Base-by-base conservation (phyloP, 2,797 vertebrate genomes). In the Tamandua tetradactyla region DNA sequence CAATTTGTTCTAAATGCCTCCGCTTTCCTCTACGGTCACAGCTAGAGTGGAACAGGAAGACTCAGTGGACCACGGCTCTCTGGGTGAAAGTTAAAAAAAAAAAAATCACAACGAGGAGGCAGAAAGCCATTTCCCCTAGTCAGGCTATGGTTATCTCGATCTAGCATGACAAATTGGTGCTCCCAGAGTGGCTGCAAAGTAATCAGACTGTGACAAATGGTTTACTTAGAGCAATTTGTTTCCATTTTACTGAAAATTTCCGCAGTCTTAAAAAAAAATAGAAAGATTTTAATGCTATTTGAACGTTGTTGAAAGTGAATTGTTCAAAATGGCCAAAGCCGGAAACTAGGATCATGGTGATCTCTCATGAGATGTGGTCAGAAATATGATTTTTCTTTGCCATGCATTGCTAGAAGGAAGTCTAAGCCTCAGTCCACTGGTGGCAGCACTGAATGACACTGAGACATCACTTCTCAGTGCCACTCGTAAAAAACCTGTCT, bases 171-270 rank as follows among this genome's bases (percentile, higher is more conserved):
- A 98, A 98, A 98, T 98, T 98, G 98, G 98, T 98, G 98, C 96
- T 98, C 98, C 98, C 98, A 97, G 97, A 98, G 98, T 98, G 97
- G 97, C 98, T 98, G 97, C 98, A 96, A 98, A 98, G 98, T 98
- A 98, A 98, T 98, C 98, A 98, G 98, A 98, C 98, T 98, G 98
- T 98, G 98, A 98, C 98, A 98, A 98, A 98, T 98, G 98, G 98
- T 98, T 98, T 98, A 98, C 98, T 98, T 98, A 98, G 95, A 98
- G 98, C 98, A 98, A 98, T 98, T 98, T 98, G 98, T 98, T 98
- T 98, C 98, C 98, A 98, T 98, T 98, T 98, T 97, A 96, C 98
- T 97, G 97, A 98, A 98, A 98, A 98, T 98, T 98, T 98, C 98
- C 92, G 7, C 97, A 97, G 95, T 96, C 97, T 98, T 98, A 97